Percentiles rank a stretch among this genome's conserved stretches.
Conservation (phyloP, 2,888 invertebrate genomes). For the Fissipunctia ypsillon region DNA sequence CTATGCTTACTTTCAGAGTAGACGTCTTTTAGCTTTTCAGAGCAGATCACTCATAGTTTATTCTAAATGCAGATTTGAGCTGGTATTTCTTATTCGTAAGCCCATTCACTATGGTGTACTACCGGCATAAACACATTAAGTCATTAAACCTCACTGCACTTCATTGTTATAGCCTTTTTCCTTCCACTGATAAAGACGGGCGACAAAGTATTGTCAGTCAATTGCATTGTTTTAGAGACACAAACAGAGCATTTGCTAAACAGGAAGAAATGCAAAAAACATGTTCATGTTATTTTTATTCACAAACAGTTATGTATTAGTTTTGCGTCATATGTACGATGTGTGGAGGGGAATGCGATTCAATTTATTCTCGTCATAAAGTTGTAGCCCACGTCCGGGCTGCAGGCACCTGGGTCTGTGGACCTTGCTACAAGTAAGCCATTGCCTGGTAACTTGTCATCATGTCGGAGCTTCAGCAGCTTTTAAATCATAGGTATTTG, state of each 20-base stretch:
- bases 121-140: no score
- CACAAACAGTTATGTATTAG: constrained; percentile 13
- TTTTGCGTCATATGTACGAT: constrained; percentile 12
- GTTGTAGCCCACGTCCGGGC: constrained; percentile 30
- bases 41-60: background rate
- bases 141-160: no score
- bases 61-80: no score
- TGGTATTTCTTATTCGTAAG: no score
- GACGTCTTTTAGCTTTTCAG: background rate
- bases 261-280: background rate
- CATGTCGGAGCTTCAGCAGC: background rate
- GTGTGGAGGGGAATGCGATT: constrained; percentile 26
- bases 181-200: background rate
- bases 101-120: no score
- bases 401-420: background rate
- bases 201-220: background rate
- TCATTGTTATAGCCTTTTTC: background rate
- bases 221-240: background rate
- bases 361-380: constrained; percentile 54
- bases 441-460: constrained; percentile 22
- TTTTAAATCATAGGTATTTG: constrained; percentile 13
- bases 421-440: background rate
- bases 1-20: background rate
- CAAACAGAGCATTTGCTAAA: background rate
- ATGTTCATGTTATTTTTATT: constrained; percentile 1